Evolutionary conservation across 2,888 invertebrate species (phyloP), one percentile per base, ranked within the genome.

Genomic region (Platerodrilus igneus): DNA sequence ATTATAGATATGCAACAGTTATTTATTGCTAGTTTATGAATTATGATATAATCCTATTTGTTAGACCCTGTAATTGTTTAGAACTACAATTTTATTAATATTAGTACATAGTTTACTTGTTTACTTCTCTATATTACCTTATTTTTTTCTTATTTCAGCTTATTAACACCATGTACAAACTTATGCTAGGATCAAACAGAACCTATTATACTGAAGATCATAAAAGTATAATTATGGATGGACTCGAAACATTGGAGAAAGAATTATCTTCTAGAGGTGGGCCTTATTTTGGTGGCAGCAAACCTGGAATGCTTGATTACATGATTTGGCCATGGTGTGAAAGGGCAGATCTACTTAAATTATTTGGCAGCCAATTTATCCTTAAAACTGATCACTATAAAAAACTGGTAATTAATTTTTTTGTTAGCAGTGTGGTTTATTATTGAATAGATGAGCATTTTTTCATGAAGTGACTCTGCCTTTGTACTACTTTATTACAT

Each of bases 291-390:
- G 73, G 79, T 42, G 86, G 86, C 0, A 68, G 70, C 33, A 74
- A 76, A 38, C 85, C 88, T 1, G 87, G 87, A 27, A 78, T 85
- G 74, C 68, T 88, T 33, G 89, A 90, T 62, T 83, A 81, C 52
- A 86, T 88, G 74, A 79, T 89, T 50, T 89, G 87, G 87, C 89
- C 89, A 2, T 89, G 87, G 83, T 77, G 85, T 56, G 89, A 89
- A 63, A 71, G 83, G 52, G 57, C 81, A 1, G 71, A 75, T 45
- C 58, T 85, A 23, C 68, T 86, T 0, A 71, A 73, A 55, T 62
- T 79, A 13, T 59, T 81, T 26, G 76, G 77, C 4, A 72, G 78
- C 26, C 75, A 78, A 32, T 83, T 78, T 63, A 68, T 74, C 38
- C 71, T 86, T 62, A 81, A 81, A 33, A 73, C 75, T 40, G 71